phyloP scores from a whole-genome alignment of 2,888 invertebrate species.

The Parthenolecanium corni region DNA sequence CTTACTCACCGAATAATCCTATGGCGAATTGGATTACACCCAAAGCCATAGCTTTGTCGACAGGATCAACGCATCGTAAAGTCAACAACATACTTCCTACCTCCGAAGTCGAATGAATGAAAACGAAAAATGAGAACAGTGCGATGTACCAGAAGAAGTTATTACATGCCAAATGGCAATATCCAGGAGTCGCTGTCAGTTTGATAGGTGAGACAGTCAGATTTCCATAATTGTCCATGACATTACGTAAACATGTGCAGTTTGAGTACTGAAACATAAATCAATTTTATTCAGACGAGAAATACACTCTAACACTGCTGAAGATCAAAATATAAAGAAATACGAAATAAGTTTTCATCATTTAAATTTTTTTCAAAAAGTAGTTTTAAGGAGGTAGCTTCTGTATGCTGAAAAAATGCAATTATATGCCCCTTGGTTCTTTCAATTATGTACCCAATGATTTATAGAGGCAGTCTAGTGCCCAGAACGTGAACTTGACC shows the following conservation, averaged over 20 bases:
- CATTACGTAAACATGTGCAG: conserved; percentile 42
- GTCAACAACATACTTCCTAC: conserved; percentile 83
- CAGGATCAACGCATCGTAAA: conserved; percentile 78
- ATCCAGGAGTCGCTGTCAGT: conserved; percentile 57
- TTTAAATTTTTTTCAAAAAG: too few species aligned
- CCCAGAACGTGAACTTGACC: too few species aligned
- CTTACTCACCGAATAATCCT: conserved; percentile 65
- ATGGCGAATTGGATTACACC: conserved; percentile 88
- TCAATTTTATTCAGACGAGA: too few species aligned
- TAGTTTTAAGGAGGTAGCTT: too few species aligned
- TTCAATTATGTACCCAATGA: too few species aligned
- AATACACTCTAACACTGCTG: too few species aligned
- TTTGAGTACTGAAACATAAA: conserved; percentile 40
- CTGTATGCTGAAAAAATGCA: too few species aligned
- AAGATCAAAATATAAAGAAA: too few species aligned
- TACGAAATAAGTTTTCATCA: too few species aligned
- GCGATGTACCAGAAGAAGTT: conserved; percentile 67
- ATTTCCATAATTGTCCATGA: conserved; percentile 4
- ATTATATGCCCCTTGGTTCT: too few species aligned
- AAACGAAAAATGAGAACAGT: conserved; percentile 76
- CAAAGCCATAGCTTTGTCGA: conserved; percentile 89
- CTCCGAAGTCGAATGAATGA: conserved; percentile 85
- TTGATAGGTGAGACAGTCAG: not conserved
- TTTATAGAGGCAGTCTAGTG: too few species aligned
- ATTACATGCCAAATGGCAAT: conserved; percentile 66